phyloP scores from a whole-genome alignment of 2,888 invertebrate species.

The Xestoiulus laeticollis region DNA sequence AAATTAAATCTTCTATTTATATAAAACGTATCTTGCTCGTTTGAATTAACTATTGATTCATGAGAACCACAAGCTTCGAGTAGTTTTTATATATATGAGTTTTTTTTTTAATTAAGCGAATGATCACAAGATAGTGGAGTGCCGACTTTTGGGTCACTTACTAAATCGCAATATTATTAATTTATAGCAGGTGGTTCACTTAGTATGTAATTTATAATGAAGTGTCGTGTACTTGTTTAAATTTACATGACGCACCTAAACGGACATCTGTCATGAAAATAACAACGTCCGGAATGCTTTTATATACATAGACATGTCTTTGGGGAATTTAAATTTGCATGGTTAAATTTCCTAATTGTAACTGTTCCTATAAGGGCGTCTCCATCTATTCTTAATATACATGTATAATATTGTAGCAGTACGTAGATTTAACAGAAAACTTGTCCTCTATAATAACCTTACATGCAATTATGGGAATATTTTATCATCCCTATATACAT shows the following conservation, averaged over 20 bases:
- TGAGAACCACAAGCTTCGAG: neutral
- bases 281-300: neutral
- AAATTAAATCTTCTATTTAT: neutral
- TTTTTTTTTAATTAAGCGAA: neutral
- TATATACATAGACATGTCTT: no score
- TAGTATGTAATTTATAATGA: neutral
- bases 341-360: no score
- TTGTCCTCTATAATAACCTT: no score
- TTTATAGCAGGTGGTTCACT: neutral
- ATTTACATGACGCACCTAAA: neutral
- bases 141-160: neutral
- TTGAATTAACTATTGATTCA: neutral
- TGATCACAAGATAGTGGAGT: neutral
- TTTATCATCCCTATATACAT: no score
- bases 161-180: neutral
- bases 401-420: no score
- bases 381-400: neutral
- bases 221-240: neutral
- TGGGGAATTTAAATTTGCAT: neutral
- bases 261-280: neutral
- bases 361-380: neutral
- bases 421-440: no score
- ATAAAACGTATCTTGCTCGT: neutral
- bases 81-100: neutral
- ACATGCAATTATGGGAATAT: no score